Evolutionary conservation across 2,888 invertebrate species (phyloP).

Genomic region (Catocala sponsa): DNA sequence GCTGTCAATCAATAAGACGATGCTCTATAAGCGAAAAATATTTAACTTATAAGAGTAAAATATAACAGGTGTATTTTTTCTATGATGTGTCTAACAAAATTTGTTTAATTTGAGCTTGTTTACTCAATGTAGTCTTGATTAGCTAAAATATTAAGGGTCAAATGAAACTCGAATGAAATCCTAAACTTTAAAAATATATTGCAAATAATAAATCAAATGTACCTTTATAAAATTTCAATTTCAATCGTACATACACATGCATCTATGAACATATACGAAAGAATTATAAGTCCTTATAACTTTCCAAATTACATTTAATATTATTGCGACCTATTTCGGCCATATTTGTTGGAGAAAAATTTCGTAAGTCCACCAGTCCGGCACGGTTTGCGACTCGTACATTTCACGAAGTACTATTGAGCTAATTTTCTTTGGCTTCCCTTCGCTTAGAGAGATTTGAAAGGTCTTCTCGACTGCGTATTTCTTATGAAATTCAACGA

Average conservation of each 20-base stretch:
- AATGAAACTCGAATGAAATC: too few relatives aligned
- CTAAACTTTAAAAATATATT: too few relatives aligned
- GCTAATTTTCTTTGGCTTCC: slow-evolving; percentile 48
- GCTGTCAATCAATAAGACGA: slow-evolving; percentile 34
- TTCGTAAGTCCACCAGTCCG: slow-evolving; percentile 30
- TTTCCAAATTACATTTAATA: slow-evolving; percentile 20
- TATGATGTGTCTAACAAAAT: background rate
- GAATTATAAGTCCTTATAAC: background rate
- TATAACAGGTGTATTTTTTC: slow-evolving; percentile 2
- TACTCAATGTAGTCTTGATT: too few relatives aligned
- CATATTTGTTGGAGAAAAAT: slow-evolving; percentile 31
- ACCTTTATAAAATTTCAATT: background rate
- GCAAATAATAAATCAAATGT: background rate
- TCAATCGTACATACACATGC: background rate
- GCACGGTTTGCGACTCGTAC: slow-evolving; percentile 16
- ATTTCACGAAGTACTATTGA: slow-evolving; percentile 40
- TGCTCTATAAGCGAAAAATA: slow-evolving; percentile 10
- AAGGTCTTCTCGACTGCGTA: slow-evolving; percentile 27
- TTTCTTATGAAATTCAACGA: slow-evolving; percentile 27
- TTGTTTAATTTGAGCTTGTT: background rate
- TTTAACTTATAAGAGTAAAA: slow-evolving; percentile 7
- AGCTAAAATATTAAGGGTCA: too few relatives aligned
- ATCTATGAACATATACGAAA: background rate
- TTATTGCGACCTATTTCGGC: slow-evolving; percentile 25
- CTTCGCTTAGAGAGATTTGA: slow-evolving; percentile 35